phyloP scores from a whole-genome alignment of 2,888 invertebrate genomes.

The Cheilosia vernalis region DNA sequence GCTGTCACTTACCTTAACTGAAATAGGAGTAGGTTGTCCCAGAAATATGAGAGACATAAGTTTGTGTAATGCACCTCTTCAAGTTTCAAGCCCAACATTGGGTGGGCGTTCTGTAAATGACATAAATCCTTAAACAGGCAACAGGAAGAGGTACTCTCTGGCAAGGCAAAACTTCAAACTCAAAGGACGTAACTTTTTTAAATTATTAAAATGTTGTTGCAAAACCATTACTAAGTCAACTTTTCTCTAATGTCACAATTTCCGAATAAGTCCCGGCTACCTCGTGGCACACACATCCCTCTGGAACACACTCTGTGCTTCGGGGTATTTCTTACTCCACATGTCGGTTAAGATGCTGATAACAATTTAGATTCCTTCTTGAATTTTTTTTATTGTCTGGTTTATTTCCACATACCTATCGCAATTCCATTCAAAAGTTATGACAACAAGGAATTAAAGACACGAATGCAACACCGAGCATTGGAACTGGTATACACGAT shows the following conservation, averaged over 20 bases:
- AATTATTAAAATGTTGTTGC: slow-evolving; percentile 42
- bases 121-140: slow-evolving; percentile 24
- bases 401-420: slow-evolving; percentile 31
- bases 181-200: slow-evolving; percentile 33
- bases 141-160: slow-evolving; percentile 21
- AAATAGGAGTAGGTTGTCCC: background rate
- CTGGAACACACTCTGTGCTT: slow-evolving; percentile 5
- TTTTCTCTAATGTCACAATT: slow-evolving; percentile 42
- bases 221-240: slow-evolving; percentile 34
- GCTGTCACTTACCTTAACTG: background rate
- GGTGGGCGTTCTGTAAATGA: slow-evolving; percentile 15
- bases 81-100: background rate
- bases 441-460: slow-evolving; percentile 59
- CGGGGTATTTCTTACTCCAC: slow-evolving; percentile 14
- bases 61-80: background rate
- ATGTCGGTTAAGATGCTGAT: slow-evolving; percentile 41
- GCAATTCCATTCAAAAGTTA: slow-evolving; percentile 51
- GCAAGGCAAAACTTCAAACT: slow-evolving; percentile 27
- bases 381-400: slow-evolving; percentile 37
- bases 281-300: slow-evolving; percentile 1
- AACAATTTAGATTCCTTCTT: slow-evolving; percentile 29
- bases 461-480: slow-evolving; percentile 15
- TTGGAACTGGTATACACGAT: slow-evolving; percentile 11
- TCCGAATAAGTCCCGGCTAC: slow-evolving; percentile 31
- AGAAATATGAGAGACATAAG: background rate